These are phyloP conservation scores for Apodemia hepburni DNA, from an alignment of 2,888 invertebrate species.

Conservation along the genomic window DNA sequence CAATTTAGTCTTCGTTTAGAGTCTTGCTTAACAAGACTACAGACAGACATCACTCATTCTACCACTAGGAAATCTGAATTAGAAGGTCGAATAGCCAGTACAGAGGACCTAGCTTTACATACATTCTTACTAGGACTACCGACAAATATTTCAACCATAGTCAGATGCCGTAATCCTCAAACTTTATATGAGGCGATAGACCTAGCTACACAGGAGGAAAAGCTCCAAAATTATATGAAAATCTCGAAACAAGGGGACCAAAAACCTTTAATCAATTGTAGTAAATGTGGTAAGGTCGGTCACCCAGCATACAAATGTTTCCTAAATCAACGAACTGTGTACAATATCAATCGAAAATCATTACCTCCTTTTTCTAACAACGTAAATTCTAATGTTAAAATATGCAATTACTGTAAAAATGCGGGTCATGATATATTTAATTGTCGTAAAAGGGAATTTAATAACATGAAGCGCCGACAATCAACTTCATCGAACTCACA, in stretches of 20 bases:
- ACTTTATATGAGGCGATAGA: too few relatives aligned
- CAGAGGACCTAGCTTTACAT: neutral
- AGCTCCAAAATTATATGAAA: neutral
- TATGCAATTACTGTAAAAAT: neutral
- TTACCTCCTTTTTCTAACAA: neutral
- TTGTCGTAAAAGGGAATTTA: neutral
- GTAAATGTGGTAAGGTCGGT: neutral
- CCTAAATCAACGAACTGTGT: neutral
- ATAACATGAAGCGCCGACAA: neutral
- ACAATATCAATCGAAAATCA: neutral
- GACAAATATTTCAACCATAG: too few relatives aligned
- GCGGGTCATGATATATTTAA: neutral
- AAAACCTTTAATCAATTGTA: neutral
- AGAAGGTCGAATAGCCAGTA: neutral
- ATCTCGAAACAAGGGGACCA: neutral
- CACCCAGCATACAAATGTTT: neutral
- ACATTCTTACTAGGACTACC: too few relatives aligned
- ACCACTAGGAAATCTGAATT: neutral
- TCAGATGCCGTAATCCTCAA: too few relatives aligned
- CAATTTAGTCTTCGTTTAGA: neutral
- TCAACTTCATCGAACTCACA: neutral
- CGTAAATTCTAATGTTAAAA: neutral
- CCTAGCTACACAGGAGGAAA: neutral
- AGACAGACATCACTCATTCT: neutral
- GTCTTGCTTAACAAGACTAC: neutral